phyloP scores from a whole-genome alignment of 2,888 invertebrate species.

The Liposcelis brunnea region DNA sequence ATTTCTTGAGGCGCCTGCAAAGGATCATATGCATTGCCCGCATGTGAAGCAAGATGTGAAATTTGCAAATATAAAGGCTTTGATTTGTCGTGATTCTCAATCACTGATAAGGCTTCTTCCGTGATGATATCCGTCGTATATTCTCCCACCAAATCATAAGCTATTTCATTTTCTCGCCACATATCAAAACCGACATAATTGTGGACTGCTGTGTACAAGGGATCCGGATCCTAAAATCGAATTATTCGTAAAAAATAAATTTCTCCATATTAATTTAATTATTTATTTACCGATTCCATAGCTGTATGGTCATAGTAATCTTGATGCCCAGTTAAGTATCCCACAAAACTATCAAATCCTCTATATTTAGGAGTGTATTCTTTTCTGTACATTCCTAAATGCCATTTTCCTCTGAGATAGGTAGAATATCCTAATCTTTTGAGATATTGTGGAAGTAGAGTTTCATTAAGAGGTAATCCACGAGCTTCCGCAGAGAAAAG shows the following conservation, averaged over 20 bases:
- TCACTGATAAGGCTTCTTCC: constrained; percentile 39
- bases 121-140: constrained; percentile 51
- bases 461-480: constrained; percentile 31
- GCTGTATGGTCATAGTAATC: constrained; percentile 79
- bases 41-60: constrained; percentile 49
- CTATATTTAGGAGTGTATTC: constrained; percentile 27
- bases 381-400: constrained; percentile 32
- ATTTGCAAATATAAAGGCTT: constrained; percentile 49
- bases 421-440: constrained; percentile 31
- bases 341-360: constrained; percentile 41
- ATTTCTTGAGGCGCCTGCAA: constrained; percentile 57
- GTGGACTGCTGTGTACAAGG: no score
- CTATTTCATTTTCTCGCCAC: constrained; percentile 36
- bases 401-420: constrained; percentile 39
- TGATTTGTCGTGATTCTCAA: constrained; percentile 32
- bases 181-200: constrained; percentile 39
- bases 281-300: constrained; percentile 36
- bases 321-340: constrained; percentile 74
- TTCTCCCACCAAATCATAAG: constrained; percentile 34
- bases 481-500: constrained; percentile 31
- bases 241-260: no score
- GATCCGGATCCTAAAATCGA: no score
- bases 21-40: constrained; percentile 40
- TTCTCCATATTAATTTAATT: no score
- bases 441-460: constrained; percentile 33